Percentiles rank a stretch among this genome's conserved stretches.
These are phyloP conservation scores for Frankliniella intonsa DNA, from an alignment of 2,888 invertebrate species.

Conservation along the genomic window DNA sequence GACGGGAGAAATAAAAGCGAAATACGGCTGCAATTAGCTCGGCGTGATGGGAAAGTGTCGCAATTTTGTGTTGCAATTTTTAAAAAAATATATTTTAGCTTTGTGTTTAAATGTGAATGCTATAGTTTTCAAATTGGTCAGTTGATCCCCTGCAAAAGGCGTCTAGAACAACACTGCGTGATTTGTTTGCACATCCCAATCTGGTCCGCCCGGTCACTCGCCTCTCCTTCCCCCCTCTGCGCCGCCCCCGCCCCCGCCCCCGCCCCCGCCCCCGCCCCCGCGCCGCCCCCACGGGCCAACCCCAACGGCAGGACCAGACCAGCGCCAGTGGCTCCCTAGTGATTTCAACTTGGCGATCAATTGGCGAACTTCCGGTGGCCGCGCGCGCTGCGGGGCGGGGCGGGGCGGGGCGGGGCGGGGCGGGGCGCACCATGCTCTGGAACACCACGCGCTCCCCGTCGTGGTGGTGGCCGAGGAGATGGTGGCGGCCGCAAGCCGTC, in stretches of 20 bases:
- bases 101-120: background rate
- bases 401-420: background rate
- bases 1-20: too few relatives aligned
- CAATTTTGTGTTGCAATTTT: too few relatives aligned
- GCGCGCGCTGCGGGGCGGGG: background rate
- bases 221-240: background rate
- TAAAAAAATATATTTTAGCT: too few relatives aligned
- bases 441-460: background rate
- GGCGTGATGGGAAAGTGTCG: too few relatives aligned
- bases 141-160: too few relatives aligned
- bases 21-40: too few relatives aligned
- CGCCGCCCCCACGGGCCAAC: background rate
- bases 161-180: background rate
- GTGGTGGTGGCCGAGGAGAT: too few relatives aligned
- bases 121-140: background rate
- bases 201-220: background rate
- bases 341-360: conserved; percentile 22
- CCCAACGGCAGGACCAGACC: background rate
- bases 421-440: background rate
- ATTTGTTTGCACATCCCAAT: background rate
- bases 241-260: background rate
- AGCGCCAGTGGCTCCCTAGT: background rate
- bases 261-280: background rate
- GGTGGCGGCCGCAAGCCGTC: too few relatives aligned
- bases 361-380: conserved; percentile 5